Percentiles rank a stretch among this genome's conserved stretches.
Conservation (phyloP, 1,140 invertebrate species). For the Aleiodes sp. region DNA sequence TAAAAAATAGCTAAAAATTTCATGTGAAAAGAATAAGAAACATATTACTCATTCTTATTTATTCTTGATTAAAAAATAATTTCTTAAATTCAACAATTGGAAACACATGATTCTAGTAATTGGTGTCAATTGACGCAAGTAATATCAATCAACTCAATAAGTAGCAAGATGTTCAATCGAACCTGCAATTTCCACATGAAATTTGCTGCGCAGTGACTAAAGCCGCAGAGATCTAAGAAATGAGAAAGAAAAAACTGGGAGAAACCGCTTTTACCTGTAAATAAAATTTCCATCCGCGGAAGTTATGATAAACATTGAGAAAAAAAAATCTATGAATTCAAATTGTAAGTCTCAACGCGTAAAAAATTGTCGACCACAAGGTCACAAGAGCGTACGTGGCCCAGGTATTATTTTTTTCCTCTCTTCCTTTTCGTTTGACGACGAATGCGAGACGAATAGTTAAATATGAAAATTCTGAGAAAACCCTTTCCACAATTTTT, state of each 20-base stretch:
- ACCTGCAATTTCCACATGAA: too few species aligned
- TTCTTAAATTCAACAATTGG: background rate
- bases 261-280: background rate
- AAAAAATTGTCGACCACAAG: background rate
- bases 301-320: background rate
- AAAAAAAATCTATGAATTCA: slow-evolving; percentile 1
- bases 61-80: too few species aligned
- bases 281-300: background rate
- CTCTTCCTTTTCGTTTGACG: background rate
- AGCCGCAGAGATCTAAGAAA: too few species aligned
- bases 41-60: too few species aligned
- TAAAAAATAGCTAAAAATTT: too few species aligned
- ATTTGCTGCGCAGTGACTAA: too few species aligned
- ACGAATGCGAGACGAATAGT: slow-evolving; percentile 21
- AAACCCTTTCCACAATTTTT: slow-evolving; percentile 5
- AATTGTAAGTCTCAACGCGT: background rate
- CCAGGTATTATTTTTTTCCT: background rate
- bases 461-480: background rate
- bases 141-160: background rate
- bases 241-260: too few species aligned
- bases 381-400: background rate
- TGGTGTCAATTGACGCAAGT: background rate
- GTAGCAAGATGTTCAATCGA: background rate
- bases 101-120: background rate
- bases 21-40: too few species aligned